phyloP scores from a whole-genome alignment of 2,888 invertebrate genomes.

The Venustoraphidia nigricollis region DNA sequence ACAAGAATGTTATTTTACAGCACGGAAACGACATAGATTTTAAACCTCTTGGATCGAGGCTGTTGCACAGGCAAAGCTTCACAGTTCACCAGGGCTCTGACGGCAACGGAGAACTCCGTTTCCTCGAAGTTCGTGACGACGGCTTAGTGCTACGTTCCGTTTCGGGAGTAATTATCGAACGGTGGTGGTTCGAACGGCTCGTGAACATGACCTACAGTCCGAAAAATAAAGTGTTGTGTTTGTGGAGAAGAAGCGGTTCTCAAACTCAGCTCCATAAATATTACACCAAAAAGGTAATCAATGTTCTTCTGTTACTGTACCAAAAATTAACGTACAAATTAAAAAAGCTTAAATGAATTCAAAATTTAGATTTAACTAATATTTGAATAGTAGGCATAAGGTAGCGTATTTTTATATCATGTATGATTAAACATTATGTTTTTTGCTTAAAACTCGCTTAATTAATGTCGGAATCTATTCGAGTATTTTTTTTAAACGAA shows the following conservation, averaged over 20 bases:
- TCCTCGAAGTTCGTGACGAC: constrained; percentile 93
- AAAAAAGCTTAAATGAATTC: no score
- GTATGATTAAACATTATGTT: no score
- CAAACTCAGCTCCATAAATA: constrained; percentile 95
- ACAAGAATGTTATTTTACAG: constrained; percentile 32
- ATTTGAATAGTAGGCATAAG: no score
- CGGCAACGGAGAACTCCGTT: constrained; percentile 73
- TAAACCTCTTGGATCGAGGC: constrained; percentile 86
- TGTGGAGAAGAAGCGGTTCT: constrained; percentile 91
- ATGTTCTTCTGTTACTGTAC: no score
- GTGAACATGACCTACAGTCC: constrained; percentile 99
- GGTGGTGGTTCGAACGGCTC: constrained; percentile 98
- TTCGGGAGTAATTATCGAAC: constrained; percentile 73
- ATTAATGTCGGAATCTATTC: no score
- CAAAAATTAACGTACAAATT: no score
- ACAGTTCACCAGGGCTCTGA: constrained; percentile 95
- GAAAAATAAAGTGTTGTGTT: constrained; percentile 90
- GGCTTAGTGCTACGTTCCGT: constrained; percentile 72
- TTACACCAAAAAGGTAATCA: constrained; percentile 86
- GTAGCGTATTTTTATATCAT: no score
- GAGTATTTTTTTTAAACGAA: no score
- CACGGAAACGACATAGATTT: constrained; percentile 96
- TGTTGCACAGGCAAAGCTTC: constrained; percentile 93
- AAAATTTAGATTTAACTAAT: no score
- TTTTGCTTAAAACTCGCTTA: no score